Evolutionary conservation across 1,140 invertebrate genomes (phyloP).

Genomic region (Gryllus bimaculatus): DNA sequence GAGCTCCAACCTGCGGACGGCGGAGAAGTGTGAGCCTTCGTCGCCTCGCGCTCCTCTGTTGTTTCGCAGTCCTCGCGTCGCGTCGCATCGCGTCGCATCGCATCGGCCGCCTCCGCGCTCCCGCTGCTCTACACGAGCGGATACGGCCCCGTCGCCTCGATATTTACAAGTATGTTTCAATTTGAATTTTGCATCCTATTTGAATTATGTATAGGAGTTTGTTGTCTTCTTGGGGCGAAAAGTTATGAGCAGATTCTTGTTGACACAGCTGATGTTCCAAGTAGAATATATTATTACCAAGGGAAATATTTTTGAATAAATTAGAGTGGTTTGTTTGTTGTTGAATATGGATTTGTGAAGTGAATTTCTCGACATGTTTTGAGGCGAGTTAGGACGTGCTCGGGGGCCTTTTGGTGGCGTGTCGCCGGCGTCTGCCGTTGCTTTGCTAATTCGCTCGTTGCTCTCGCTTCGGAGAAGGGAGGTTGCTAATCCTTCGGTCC

Average conservation of each 20-base stretch:
- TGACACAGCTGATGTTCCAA: neutral
- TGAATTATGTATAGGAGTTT: neutral
- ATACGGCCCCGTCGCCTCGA: neutral
- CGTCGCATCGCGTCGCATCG: too few species aligned
- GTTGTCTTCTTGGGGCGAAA: neutral
- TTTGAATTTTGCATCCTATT: neutral
- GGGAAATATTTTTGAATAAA: neutral
- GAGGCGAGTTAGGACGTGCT: neutral
- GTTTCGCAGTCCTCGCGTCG: too few species aligned
- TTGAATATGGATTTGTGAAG: neutral
- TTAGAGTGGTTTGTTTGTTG: neutral
- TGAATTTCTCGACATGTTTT: neutral
- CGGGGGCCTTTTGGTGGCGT: neutral
- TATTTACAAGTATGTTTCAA: conserved; percentile 6
- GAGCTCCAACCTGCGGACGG: too few species aligned
- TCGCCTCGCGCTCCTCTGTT: too few species aligned
- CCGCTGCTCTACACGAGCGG: too few species aligned
- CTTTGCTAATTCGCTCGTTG: too few species aligned
- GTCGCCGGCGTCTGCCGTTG: too few species aligned
- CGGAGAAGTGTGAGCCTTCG: too few species aligned
- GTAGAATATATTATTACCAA: neutral
- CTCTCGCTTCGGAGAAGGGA: too few species aligned
- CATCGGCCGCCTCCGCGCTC: too few species aligned
- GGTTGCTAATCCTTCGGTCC: too few species aligned
- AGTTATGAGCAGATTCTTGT: neutral